Evolutionary conservation across 2,113 vertebrate genomes (phyloP).

Genomic region (Panthera uncia): DNA sequence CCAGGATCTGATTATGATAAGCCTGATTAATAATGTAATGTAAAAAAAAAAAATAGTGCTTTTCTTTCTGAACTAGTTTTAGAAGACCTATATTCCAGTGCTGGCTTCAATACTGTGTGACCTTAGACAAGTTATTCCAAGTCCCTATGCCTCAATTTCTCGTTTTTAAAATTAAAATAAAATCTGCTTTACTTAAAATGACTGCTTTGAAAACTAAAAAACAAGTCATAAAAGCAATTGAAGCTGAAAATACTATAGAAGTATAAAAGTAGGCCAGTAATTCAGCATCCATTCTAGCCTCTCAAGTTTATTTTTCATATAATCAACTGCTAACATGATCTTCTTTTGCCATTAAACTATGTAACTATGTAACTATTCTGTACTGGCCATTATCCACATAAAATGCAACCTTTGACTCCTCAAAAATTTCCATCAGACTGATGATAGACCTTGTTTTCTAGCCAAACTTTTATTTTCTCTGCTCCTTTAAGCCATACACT

Average conservation of each 20-base stretch:
- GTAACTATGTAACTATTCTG: not conserved
- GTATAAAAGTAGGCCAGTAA: conserved; percentile 40
- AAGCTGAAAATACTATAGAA: conserved; percentile 3
- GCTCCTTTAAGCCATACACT: not conserved
- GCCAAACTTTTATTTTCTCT: not conserved
- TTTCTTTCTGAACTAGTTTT: conserved; percentile 48
- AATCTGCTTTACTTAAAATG: not conserved
- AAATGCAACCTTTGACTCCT: conserved; percentile 23
- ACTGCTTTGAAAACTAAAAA: not conserved
- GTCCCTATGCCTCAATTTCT: not conserved
- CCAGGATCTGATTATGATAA: not conserved
- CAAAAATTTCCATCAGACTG: conserved; percentile 16
- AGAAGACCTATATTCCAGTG: conserved; percentile 34
- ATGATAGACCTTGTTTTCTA: conserved; percentile 10
- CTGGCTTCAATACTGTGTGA: not conserved
- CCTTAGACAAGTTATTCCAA: conserved; percentile 11
- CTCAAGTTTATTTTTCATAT: conserved; percentile 16
- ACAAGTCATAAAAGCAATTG: not conserved
- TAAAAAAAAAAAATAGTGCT: not conserved
- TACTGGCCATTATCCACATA: not conserved
- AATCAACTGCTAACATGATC: not conserved
- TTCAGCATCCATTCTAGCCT: not conserved
- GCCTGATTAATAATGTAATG: not conserved
- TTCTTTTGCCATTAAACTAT: not conserved
- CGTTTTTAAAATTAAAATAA: conserved; percentile 50